These are phyloP conservation scores for Climacteris rufus DNA, from an alignment of 2,113 vertebrate species.

Conservation along the genomic window DNA sequence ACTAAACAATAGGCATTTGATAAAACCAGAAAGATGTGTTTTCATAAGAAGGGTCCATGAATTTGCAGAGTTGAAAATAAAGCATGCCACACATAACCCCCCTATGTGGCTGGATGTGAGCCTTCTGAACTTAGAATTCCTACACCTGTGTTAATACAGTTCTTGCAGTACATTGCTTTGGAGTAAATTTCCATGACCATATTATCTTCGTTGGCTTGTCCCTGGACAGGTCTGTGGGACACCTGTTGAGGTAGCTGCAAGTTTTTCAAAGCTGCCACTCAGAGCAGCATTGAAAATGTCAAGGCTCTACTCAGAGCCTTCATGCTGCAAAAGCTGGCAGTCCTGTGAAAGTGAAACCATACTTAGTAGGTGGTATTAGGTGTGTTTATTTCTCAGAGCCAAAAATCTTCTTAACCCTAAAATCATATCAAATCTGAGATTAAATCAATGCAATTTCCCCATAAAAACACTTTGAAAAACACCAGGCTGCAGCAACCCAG, in stretches of 20 bases:
- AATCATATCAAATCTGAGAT: constrained; percentile 14
- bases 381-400: constrained; percentile 2
- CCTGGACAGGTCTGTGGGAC: not conserved
- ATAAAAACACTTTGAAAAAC: not conserved
- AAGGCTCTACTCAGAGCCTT: not conserved
- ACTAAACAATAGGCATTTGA: not conserved
- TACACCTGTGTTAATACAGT: not conserved
- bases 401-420: not conserved
- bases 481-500: not conserved
- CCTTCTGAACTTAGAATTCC: not conserved
- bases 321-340: not conserved
- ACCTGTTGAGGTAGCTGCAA: not conserved
- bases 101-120: not conserved
- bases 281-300: not conserved
- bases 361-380: not conserved
- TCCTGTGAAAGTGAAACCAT: not conserved
- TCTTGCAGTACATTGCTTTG: not conserved
- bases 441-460: not conserved
- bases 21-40: not conserved
- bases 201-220: not conserved
- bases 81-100: not conserved
- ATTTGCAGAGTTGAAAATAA: not conserved
- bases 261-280: not conserved
- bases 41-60: not conserved
- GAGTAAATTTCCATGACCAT: not conserved